Conservation (phyloP, 2,797 vertebrate genomes). For the Syncerus caffer region DNA sequence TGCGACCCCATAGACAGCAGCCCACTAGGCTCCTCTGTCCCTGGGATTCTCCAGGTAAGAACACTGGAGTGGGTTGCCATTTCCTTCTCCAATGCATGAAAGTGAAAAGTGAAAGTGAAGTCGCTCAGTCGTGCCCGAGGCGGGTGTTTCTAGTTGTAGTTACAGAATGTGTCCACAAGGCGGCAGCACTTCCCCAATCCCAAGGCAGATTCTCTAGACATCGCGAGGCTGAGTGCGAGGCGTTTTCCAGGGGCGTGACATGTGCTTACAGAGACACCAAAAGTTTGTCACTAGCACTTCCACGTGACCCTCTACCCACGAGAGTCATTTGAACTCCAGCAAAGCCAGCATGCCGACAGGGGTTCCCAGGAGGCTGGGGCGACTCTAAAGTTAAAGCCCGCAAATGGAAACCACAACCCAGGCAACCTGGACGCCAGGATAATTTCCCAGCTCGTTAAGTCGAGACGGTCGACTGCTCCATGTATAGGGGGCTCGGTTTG, state of each 20-base stretch:
- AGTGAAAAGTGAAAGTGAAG: no score
- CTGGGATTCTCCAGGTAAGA: no score
- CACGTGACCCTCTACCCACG: neutral
- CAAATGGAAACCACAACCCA: neutral
- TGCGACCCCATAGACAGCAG: no score
- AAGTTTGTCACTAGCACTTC: neutral
- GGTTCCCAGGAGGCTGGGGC: neutral
- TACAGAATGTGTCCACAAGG: neutral
- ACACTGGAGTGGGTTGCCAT: no score
- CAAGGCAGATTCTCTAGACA: no score
- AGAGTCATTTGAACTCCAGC: neutral
- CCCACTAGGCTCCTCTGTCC: no score
- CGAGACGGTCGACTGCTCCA: rapidly evolving
- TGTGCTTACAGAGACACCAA: neutral
- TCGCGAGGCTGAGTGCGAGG: no score
- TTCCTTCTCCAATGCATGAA: no score
- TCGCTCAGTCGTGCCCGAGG: no score
- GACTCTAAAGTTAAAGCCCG: neutral
- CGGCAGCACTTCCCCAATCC: neutral
- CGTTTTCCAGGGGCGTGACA: no score
- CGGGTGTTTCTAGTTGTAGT: neutral
- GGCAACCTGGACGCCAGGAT: neutral
- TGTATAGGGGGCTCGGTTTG: neutral
- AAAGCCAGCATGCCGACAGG: neutral
- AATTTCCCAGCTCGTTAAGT: neutral